Base-by-base conservation (phyloP, 2,888 invertebrate species). In the Drosophila algonquin region DNA sequence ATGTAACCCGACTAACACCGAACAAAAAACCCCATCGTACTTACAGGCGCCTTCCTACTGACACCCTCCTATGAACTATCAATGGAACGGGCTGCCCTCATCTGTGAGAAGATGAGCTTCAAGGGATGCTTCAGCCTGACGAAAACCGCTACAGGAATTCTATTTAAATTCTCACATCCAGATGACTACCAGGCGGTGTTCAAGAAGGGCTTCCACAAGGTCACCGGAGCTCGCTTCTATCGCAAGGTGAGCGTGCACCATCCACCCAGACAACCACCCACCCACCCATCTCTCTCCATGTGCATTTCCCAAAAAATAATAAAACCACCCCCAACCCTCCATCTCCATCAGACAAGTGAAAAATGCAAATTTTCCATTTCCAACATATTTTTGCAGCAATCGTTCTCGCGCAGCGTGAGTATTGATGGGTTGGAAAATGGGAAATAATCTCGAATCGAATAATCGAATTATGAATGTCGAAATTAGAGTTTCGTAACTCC, bases 51-150 rank as follows among this genome's bases (percentile, higher is more conserved):
- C 47, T 97, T 97, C 92, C 94, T 97, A 56, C 93, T 97, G 83
- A 97, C 97, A 52, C 97, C 97, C 48, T 96, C 96, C 59, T 96
- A 96, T 93, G 97, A 97, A 90, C 93, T 97, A 83, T 96, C 95
- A 90, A 95, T 97, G 94, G 97, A 97, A 93, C 96, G 96, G 80
- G 97, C 97, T 3, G 96, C 96, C 48, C 93, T 95, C 83, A 96
- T 97, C 89, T 96, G 96, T 93, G 97, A 97, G 93, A 97, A 97
- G 92, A 96, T 97, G 95, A 96, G 95, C 93, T 96, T 97, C 93
- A 95, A 96, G 87, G 96, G 96, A 60, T 96, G 96, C 89, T 97
- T 97, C 93, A 96, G 96, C 80, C 93, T 97, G 83, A 97, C 97
- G 76, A 97, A 96, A 93, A 97, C 97, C 1, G 97, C 97, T 57